Base-by-base conservation (phyloP, 2,888 invertebrate genomes). In the Melanostoma mellinum region DNA sequence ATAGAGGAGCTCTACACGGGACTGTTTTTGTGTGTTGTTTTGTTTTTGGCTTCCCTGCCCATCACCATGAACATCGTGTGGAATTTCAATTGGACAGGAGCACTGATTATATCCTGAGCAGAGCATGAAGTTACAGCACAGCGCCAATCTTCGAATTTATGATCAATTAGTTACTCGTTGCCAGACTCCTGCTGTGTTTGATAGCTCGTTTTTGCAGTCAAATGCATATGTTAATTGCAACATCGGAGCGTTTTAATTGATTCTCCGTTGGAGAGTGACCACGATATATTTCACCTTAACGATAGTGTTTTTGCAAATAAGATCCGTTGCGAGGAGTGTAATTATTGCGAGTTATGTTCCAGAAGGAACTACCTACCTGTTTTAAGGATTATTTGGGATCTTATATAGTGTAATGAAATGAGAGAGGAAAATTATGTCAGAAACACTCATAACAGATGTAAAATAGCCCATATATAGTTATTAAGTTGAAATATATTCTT, bases 181-280 rank as follows among this genome's bases (percentile, higher is more conserved):
- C 50, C 42, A 44, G 42, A 60, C 38, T 65, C 52, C 76, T 76
- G 71, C 76, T 80, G 76, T 80, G 65, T 38, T 46, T 67, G 40
- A 79, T 73, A 73, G 69, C 44, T 58, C 53, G 65, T 20, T 73
- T 52, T 30, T 6, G 55, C 77, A 68, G 56, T 56, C 72, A 55
- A 50, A 68, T 50, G 72, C 65, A 68, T 68, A 68, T 77, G 67
- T 68, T 82, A 82, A 68, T 82, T 68, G 72, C 61, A 9, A 32
- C 65, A 67, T 72, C 69, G 63, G 72, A 63, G 74, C 63, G 69
- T 69, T 75, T 77, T 80, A 80, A 80, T 80, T 74, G 75, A 80
- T 80, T 74, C 63, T 20, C 50, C 48, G 50, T 8, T 50, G 56
- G n/a, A 56, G 42, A 58, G 52, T 35, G 46, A 35, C 44, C 44